Evolutionary conservation across 2,113 vertebrate species (phyloP), one percentile per base, ranked within the genome.

Genomic region (Tachysurus vachellii): DNA sequence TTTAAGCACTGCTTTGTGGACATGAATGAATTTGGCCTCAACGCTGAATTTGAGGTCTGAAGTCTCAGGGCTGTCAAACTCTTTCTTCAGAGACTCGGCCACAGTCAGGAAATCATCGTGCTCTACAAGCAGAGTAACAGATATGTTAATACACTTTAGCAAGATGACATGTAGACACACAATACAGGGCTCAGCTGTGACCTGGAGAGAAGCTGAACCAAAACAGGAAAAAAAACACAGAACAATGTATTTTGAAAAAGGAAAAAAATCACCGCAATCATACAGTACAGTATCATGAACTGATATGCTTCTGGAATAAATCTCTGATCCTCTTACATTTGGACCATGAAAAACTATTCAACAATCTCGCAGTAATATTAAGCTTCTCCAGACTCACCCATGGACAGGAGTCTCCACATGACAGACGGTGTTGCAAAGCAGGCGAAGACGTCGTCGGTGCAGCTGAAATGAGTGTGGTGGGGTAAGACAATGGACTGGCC

Each of bases 1-100:
- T 95, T 99, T 99, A 70, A 99, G 94, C 88, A 99, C 94, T 57
- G 97, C 97, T 94, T 99, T 99, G 93, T 99, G 98, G 21, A 99
- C 98, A 50, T 98, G 93, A 88, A 99, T 98, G 81, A 96, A 97
- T 93, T 99, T 99, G 68, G 97, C 97, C 66, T 99, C 98, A 12
- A 99, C 93, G 84, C 95, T 96, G 91, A 99, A 99, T 92, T 97
- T 99, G 28, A 99, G 94, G 92, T 99, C 98, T 14, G 98, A 95
- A 0, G 97, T 99, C 93, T 98, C 97, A 0, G 97, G 97, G 91
- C 97, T 99, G 93, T 99, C 97, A 93, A 99, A 99, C 92, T 99
- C 97, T 91, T 96, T 98, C 94, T 96, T 98, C 91, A 99, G 91
- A 77, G 97, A 97, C 91, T 99, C 96, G 31, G 98, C 96, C 93